Evolutionary conservation across 2,888 invertebrate species (phyloP), one percentile per base, ranked within the genome.

Genomic region (Pasiphila rectangulata): DNA sequence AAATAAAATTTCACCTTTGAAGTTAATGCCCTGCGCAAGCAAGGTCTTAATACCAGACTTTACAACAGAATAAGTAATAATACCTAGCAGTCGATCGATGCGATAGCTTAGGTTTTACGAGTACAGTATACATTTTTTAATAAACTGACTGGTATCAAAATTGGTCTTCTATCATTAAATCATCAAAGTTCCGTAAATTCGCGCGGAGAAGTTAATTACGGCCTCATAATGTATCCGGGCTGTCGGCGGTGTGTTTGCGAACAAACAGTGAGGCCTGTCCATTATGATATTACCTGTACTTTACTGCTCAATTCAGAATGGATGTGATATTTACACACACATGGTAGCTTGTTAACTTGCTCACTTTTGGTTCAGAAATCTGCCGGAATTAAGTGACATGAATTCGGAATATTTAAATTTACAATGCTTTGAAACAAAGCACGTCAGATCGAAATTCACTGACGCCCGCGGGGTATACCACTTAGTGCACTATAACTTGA

Each of bases 171-270:
- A n/a, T n/a, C 30, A 7, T 40, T 39, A 12, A 39, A 45, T 49
- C 13, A 49, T 25, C 25, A 30, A 44, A 49, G 39, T 49, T 36
- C 36, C 32, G 45, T 41, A 25, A 40, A 32, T 23, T 19, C 50
- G 17, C 37, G 41, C 25, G 20, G 44, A 41, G 45, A 41, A 40
- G 56, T 60, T 60, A 57, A 62, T 62, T 59, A 62, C 53, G 50
- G 49, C 50, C 51, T 55, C 52, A 54, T 60, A 56, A 50, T 44
- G 53, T 41, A 36, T 34, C 30, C 29, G 44, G 37, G 50, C 41
- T 47, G 38, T 19, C 39, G 42, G 46, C 47, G 54, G 38, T 41
- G 43, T 61, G 59, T 62, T 62, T 60, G 55, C 52, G 55, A 46
- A 46, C 56, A 52, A 60, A 59, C 57, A 56, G 10, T 23, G 34